phyloP scores from a whole-genome alignment of 2,888 invertebrate species.

The Resseliella maxima region DNA sequence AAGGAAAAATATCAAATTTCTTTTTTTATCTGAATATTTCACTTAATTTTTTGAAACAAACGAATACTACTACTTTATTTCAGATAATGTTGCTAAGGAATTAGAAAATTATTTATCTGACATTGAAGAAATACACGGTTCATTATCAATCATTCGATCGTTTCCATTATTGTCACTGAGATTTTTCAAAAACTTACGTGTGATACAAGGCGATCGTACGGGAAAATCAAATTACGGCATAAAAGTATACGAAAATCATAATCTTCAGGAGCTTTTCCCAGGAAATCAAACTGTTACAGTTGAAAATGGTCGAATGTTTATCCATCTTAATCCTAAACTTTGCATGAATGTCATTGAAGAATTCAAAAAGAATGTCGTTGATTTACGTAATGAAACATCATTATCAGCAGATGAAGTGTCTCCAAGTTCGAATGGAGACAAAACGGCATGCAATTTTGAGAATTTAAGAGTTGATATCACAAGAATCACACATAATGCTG shows the following conservation, averaged over 20 bases:
- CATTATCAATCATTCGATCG: constrained; percentile 85
- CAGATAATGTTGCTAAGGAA: constrained; percentile 76
- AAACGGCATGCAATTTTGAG: constrained; percentile 84
- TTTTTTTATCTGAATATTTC: no score
- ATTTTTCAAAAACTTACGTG: constrained; percentile 80
- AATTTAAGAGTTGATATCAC: constrained; percentile 67
- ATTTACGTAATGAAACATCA: constrained; percentile 70
- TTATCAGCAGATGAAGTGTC: constrained; percentile 77
- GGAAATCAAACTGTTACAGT: constrained; percentile 75
- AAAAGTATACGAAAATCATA: constrained; percentile 84
- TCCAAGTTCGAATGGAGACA: constrained; percentile 87
- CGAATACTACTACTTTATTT: neutral
- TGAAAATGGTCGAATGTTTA: constrained; percentile 78
- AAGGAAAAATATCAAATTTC: no score
- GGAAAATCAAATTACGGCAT: constrained; percentile 68
- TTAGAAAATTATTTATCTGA: constrained; percentile 82
- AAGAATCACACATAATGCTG: constrained; percentile 67
- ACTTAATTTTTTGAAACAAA: no score
- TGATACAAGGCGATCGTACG: constrained; percentile 73
- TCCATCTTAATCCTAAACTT: constrained; percentile 92
- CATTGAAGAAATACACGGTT: constrained; percentile 86
- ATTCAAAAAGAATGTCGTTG: constrained; percentile 70
- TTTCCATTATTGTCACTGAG: constrained; percentile 86
- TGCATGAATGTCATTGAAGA: constrained; percentile 82
- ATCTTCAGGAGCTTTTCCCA: constrained; percentile 85